Base-by-base conservation (phyloP, 2,113 vertebrate species). In the Phrynocephalus versicolor region DNA sequence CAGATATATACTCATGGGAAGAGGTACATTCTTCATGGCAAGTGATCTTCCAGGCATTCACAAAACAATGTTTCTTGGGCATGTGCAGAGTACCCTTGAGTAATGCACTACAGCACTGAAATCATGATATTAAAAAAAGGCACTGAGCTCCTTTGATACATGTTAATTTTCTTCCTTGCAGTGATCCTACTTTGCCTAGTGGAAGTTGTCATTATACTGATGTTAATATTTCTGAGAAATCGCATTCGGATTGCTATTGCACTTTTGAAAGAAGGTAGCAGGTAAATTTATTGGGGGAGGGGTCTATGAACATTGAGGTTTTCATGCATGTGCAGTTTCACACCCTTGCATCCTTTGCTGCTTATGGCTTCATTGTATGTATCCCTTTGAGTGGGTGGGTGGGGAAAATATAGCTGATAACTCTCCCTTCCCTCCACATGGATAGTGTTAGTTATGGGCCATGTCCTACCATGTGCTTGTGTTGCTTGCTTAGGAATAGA, bases 201-300 rank as follows among this genome's bases (percentile, higher is more conserved):
- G 16, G 98, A 99, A 93, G 92, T 90, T 62, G 39, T 96, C 87
- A 93, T 99, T 93, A 91, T 98, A 87, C 82, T 99, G 35, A 91
- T 98, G 90, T 94, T 99, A 93, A 97, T 99, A 89, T 98, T 98
- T 95, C 95, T 99, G 89, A 96, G 98, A 92, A 96, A 94, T 62
- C 96, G 97, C 83, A 96, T 99, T 73, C 95, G 94, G 10, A 95
- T 99, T 58, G 97, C 99, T 67, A 97, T 99, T 82, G 95, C 97
- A 35, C 93, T 99, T 78, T 90, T 99, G 87, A 97, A 98, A 92
- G 99, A 99, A 93, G 98, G 98, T 51, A 99, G 99, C 97, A 98
- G 95, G 99, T 99, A 93, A 90, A 96, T 79, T 75, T 75, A 64
- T 41, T 74, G 8, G 71, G 19, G 64, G 62, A n/a, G 45, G 27